Evolutionary conservation across 1,140 invertebrate species (phyloP).

Genomic region (Papilio glaucus): DNA sequence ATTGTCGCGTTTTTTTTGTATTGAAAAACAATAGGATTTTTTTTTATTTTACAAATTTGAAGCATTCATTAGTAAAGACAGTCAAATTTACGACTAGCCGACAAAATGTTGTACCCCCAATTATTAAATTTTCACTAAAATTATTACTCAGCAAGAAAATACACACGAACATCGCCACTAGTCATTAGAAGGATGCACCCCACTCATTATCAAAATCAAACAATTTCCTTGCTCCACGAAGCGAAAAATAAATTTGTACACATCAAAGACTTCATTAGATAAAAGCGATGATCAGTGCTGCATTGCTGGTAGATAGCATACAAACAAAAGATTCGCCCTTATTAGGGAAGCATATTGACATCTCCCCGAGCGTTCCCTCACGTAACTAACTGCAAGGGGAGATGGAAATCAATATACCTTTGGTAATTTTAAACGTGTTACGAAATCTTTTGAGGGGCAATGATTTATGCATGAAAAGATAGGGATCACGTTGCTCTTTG

Average conservation of each 20-base stretch:
- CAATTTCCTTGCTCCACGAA: constrained; percentile 10
- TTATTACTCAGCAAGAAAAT: not conserved
- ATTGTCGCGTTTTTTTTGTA: too few relatives aligned
- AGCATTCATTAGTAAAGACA: too few relatives aligned
- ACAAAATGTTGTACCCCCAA: not conserved
- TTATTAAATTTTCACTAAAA: not conserved
- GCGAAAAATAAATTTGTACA: constrained; percentile 37
- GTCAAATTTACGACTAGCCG: too few relatives aligned
- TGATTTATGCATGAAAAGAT: constrained; percentile 33
- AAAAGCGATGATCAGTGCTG: constrained; percentile 31
- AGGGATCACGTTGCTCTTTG: not conserved
- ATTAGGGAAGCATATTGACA: constrained; percentile 50
- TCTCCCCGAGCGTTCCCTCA: constrained; percentile 41
- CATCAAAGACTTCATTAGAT: constrained; percentile 38
- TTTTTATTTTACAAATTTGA: too few relatives aligned
- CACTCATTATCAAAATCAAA: constrained; percentile 27
- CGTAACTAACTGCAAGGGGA: constrained; percentile 47
- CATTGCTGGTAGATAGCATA: constrained; percentile 30
- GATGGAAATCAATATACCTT: constrained; percentile 69
- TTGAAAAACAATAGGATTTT: too few relatives aligned
- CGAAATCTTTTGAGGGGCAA: constrained; percentile 49
- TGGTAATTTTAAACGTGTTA: constrained; percentile 67
- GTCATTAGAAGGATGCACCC: not conserved
- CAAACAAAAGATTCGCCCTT: constrained; percentile 46
- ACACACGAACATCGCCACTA: not conserved